phyloP scores from a whole-genome alignment of 1,140 invertebrate species.

The Phymorhynchus buccinoides region DNA sequence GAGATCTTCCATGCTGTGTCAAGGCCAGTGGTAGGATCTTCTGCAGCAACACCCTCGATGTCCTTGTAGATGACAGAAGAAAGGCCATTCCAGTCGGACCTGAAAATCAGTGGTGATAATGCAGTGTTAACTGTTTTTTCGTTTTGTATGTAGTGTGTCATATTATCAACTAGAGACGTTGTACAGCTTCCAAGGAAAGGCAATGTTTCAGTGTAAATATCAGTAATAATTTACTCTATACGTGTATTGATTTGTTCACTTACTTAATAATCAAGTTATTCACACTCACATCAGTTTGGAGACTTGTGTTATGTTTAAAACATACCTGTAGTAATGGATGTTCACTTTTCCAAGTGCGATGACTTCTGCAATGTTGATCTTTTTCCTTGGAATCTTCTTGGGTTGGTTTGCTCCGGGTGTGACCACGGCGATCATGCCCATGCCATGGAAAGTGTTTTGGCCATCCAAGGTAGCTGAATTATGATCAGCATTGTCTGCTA shows the following conservation, averaged over 20 bases:
- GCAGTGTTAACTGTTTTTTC: no score
- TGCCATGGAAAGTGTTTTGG: slow-evolving; percentile 51
- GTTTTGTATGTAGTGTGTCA: no score
- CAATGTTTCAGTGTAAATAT: no score
- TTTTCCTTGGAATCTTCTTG: not conserved
- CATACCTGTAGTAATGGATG: slow-evolving; percentile 29
- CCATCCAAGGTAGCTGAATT: slow-evolving; percentile 48
- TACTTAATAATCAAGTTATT: no score
- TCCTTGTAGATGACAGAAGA: not conserved
- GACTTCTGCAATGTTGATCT: slow-evolving; percentile 8
- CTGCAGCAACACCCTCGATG: not conserved
- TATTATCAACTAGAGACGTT: no score
- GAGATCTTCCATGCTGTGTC: slow-evolving; percentile 8
- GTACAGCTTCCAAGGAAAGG: no score
- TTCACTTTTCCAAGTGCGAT: slow-evolving; percentile 37
- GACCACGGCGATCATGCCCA: slow-evolving; percentile 50
- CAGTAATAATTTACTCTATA: no score
- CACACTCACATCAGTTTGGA: no score
- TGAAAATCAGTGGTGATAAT: no score
- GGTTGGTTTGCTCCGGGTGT: slow-evolving; percentile 19
- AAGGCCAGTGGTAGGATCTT: not conserved
- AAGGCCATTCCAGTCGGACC: not conserved
- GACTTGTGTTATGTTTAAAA: no score
- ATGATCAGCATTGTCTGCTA: slow-evolving; percentile 51
- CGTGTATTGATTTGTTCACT: no score